Conservation (phyloP, 2,888 invertebrate genomes). For the Dynastes grantii region DNA sequence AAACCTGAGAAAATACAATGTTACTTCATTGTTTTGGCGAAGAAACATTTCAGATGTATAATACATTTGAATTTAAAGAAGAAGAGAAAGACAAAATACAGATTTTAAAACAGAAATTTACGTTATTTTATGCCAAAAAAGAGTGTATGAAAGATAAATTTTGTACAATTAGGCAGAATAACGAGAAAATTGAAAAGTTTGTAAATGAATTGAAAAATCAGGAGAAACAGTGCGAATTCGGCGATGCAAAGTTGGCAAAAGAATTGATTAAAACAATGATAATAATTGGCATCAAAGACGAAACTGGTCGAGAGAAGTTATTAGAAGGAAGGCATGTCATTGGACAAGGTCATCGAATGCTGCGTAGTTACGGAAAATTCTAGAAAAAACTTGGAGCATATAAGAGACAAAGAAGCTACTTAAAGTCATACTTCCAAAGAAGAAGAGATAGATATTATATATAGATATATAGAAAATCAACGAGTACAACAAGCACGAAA, state of each 20-base stretch:
- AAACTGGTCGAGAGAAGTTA: not conserved
- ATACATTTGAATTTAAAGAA: not conserved
- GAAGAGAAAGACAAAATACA: not conserved
- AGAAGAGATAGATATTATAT: too few species aligned
- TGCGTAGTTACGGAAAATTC: constrained; percentile 7
- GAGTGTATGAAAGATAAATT: not conserved
- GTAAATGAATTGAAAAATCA: constrained; percentile 14
- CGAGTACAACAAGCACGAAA: too few species aligned
- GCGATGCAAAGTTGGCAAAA: not conserved
- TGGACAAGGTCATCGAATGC: constrained; percentile 8
- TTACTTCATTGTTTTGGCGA: not conserved
- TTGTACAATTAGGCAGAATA: not conserved
- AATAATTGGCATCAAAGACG: constrained; percentile 15
- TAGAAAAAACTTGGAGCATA: not conserved
- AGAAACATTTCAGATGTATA: not conserved
- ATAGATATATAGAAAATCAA: too few species aligned
- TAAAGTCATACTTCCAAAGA: too few species aligned
- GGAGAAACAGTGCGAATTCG: not conserved
- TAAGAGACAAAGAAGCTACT: not conserved
- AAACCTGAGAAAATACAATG: constrained; percentile 1
- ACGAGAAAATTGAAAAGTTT: not conserved
- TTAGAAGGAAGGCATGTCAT: not conserved
- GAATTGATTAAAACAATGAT: constrained; percentile 7
- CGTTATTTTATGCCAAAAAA: not conserved
- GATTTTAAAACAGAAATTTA: too few species aligned